A percentile compares a stretch with the other conserved stretches of the same genome.
These are phyloP conservation scores for Anguilla anguilla DNA, from an alignment of 2,797 vertebrate species.

Conservation along the genomic window DNA sequence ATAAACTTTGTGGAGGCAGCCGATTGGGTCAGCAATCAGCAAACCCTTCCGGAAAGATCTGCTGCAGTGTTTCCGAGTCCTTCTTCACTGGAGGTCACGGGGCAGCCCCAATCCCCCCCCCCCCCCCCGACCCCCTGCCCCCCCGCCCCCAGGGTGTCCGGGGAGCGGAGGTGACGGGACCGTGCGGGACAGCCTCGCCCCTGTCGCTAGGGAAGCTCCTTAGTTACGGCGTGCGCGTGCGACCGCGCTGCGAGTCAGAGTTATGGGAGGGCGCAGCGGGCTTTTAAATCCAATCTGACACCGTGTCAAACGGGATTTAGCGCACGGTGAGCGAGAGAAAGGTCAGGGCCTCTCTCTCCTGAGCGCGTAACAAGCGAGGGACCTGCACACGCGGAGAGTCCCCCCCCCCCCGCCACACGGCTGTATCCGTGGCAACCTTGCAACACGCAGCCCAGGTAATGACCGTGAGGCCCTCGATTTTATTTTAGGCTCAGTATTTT, in stretches of 20 bases:
- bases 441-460: neutral
- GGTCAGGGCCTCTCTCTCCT: neutral
- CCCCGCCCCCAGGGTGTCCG: neutral
- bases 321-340: neutral
- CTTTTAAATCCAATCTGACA: constrained; percentile 4
- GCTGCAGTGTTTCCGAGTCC: neutral
- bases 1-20: neutral
- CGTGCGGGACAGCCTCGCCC: neutral
- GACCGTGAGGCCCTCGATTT: neutral
- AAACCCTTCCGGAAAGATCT: neutral
- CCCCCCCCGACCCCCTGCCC: neutral
- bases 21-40: neutral
- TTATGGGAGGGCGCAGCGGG: neutral
- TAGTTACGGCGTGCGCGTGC: neutral
- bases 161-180: neutral
- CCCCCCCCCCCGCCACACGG: neutral
- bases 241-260: neutral
- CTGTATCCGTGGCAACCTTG: neutral
- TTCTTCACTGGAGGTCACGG: neutral
- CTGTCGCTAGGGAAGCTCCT: neutral
- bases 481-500: no score
- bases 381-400: neutral
- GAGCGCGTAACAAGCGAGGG: neutral
- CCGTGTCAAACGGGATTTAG: neutral
- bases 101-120: no score